A percentile compares a stretch with the other conserved stretches of the same genome.
phyloP scores from a whole-genome alignment of 1,140 invertebrate genomes.

The Apis cerana region DNA sequence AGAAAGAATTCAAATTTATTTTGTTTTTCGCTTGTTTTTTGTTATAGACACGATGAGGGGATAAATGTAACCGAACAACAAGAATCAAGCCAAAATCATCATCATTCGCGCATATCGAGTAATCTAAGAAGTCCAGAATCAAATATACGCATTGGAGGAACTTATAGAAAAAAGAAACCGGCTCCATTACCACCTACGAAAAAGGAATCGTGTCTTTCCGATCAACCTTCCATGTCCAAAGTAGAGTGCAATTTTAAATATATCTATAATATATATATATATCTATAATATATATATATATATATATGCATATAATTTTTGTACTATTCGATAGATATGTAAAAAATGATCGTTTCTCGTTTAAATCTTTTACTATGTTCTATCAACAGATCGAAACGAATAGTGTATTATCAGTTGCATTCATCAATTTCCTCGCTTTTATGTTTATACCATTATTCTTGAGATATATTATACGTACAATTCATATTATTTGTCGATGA shows the following conservation, averaged over 20 bases:
- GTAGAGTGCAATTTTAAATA: neutral
- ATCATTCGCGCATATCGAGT: conserved; percentile 71
- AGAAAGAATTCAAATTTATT: too few relatives aligned
- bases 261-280: too few relatives aligned
- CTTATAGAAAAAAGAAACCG: conserved; percentile 84
- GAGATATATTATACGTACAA: too few relatives aligned
- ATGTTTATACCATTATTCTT: too few relatives aligned
- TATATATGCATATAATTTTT: conserved; percentile 30
- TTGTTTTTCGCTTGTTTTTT: neutral
- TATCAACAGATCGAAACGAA: too few relatives aligned
- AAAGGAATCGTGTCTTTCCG: conserved; percentile 58
- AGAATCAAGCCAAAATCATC: conserved; percentile 64
- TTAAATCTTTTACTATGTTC: too few relatives aligned
- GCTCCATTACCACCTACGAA: conserved; percentile 85
- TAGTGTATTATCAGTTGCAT: too few relatives aligned
- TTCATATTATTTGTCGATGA: too few relatives aligned
- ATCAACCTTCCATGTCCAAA: conserved; percentile 29
- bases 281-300: too few relatives aligned
- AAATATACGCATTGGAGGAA: conserved; percentile 69
- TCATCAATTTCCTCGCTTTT: too few relatives aligned
- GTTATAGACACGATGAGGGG: conserved; percentile 65
- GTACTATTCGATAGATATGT: neutral
- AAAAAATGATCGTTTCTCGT: too few relatives aligned
- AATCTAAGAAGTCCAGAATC: conserved; percentile 75
- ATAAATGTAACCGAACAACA: conserved; percentile 37